phyloP scores from a whole-genome alignment of 2,797 vertebrate species.

The Sebastes cheni region DNA sequence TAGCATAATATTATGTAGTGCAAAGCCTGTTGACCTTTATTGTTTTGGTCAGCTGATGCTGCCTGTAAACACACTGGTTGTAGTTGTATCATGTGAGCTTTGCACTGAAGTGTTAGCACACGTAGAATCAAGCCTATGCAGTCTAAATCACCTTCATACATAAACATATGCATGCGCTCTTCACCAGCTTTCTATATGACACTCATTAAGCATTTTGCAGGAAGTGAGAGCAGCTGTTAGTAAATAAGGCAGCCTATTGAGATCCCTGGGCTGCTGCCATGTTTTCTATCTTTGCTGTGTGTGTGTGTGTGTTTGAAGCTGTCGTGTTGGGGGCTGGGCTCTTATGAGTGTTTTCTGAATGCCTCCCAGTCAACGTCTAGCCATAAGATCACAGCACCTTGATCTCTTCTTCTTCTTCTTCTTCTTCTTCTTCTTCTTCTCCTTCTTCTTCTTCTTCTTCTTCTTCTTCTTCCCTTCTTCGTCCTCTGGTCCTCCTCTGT shows the following conservation, averaged over 20 bases:
- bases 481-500: slow-evolving; percentile 29
- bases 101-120: background rate
- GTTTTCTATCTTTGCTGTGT: slow-evolving; percentile 87
- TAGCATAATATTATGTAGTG: background rate
- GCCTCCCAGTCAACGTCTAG: slow-evolving; percentile 56
- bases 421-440: no score
- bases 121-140: background rate
- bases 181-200: slow-evolving; percentile 30
- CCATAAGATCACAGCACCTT: slow-evolving; percentile 66
- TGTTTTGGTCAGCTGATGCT: slow-evolving; percentile 44
- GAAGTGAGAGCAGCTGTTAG: slow-evolving; percentile 80
- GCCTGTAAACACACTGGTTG: slow-evolving; percentile 17
- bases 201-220: slow-evolving; percentile 38
- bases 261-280: slow-evolving; percentile 71
- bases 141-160: background rate
- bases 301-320: slow-evolving; percentile 56
- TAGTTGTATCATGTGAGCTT: background rate
- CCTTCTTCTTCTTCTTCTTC: slow-evolving; percentile 7
- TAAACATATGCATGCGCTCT: slow-evolving; percentile 29
- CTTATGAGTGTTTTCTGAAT: slow-evolving; percentile 40
- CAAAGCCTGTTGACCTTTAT: slow-evolving; percentile 25
- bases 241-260: slow-evolving; percentile 87
- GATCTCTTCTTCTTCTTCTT: slow-evolving; percentile 39
- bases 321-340: slow-evolving; percentile 51
- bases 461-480: slow-evolving; percentile 1